Evolutionary conservation across 2,888 invertebrate species (phyloP).

Genomic region (Iselma pallidipennis): DNA sequence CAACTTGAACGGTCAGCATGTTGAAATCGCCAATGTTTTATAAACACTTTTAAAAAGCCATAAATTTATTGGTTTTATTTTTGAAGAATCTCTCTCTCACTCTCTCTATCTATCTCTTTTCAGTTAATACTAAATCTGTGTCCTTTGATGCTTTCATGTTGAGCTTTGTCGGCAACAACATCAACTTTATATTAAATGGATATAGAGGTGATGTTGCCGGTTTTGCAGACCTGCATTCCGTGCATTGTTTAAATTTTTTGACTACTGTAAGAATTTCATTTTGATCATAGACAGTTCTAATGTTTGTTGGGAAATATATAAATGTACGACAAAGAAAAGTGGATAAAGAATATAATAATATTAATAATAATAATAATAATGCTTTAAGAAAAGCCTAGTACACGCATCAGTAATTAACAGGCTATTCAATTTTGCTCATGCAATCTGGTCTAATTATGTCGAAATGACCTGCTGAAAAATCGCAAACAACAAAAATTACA

Average conservation of each 20-base stretch:
- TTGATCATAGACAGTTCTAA: constrained; percentile 43
- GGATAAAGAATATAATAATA: background rate
- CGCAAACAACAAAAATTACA: background rate
- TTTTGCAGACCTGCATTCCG: constrained; percentile 41
- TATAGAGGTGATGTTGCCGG: constrained; percentile 42
- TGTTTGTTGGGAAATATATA: constrained; percentile 17
- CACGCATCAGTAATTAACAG: background rate
- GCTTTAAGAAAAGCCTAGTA: background rate
- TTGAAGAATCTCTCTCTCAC: constrained; percentile 44
- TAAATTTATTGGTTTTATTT: constrained; percentile 55
- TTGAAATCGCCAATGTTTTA: constrained; percentile 51
- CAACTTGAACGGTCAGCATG: constrained; percentile 45
- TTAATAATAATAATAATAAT: background rate
- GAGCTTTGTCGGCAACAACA: constrained; percentile 52
- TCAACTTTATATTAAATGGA: constrained; percentile 30
- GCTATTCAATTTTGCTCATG: background rate
- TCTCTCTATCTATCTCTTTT: constrained; percentile 10
- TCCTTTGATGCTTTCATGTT: constrained; percentile 41
- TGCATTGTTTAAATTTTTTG: constrained; percentile 51
- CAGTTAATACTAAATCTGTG: constrained; percentile 55
- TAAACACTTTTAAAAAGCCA: constrained; percentile 53
- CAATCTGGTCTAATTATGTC: background rate
- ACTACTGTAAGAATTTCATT: constrained; percentile 56
- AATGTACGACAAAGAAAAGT: constrained; percentile 3
- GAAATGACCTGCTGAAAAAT: background rate